Base-by-base conservation (phyloP, 2,113 vertebrate species). In the Amazona guildingii region DNA sequence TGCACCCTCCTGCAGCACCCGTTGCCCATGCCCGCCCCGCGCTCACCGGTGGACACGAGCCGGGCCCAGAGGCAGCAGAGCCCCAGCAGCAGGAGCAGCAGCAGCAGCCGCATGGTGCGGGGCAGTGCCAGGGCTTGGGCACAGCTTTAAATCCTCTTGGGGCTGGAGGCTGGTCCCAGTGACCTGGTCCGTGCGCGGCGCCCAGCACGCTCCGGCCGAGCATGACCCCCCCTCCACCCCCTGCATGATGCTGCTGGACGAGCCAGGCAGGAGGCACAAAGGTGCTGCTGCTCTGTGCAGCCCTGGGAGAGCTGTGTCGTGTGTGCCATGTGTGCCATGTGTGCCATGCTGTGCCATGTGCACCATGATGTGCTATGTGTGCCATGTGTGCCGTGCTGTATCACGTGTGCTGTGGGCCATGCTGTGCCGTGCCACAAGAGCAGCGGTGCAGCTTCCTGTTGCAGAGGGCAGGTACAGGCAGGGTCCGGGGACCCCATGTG, bases 11-110 rank as follows among this genome's bases (percentile, higher is more conserved):
- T 2, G 0, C 41, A 61, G 64, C 37, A 10, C 35, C 0, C 6
- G 35, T 9, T 70, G 57, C 59, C n/a, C 1, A 0, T 2, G 6
- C 33, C 28, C 7, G 0, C 23, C 33, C 51, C 16, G 7, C 3
- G 3, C 94, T 91, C 85, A 93, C 96, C 95, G 73, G 82, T 7
- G 13, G 94, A 49, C 18, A 76, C 18, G 70, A 94, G 84, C 63
- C 82, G 70, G 28, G 93, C 88, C 90, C 81, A 93, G 90, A 93
- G 94, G 72, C 92, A 97, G 92, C 85, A 95, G 63, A 95, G n/a
- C 39, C 77, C 95, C 93, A 96, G 87, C 12, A 96, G 94, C 92
- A 95, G 77, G 13, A 95, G 86, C 70, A 95, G 94, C 0, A 9
- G 37, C 83, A 93, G 91, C 68, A 95, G 72, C 44, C 46, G 10